Percentiles rank a stretch among this genome's conserved stretches.
These are phyloP conservation scores for Manduca sexta DNA, from an alignment of 1,140 invertebrate species.

Conservation along the genomic window DNA sequence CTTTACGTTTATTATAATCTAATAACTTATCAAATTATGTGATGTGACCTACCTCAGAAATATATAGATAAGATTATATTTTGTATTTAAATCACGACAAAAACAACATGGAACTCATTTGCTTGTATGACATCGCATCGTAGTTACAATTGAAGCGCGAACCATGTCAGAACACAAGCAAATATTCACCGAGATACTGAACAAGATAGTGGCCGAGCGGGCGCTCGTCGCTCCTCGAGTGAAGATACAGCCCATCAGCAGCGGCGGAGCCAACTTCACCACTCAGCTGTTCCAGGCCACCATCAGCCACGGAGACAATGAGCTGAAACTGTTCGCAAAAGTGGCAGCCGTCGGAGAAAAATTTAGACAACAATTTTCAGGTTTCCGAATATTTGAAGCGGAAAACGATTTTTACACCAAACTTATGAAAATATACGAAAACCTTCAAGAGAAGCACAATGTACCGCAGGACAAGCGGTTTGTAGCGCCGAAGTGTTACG, in stretches of 20 bases:
- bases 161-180: too few species aligned
- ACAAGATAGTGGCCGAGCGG: not conserved
- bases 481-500: constrained; percentile 17
- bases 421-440: constrained; percentile 28
- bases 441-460: constrained; percentile 27
- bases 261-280: constrained; percentile 35
- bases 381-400: constrained; percentile 27
- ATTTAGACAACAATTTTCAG: constrained; percentile 17
- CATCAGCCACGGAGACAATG: constrained; percentile 15
- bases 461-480: constrained; percentile 25
- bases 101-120: too few species aligned
- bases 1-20: too few species aligned
- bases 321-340: constrained; percentile 43
- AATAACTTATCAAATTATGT: too few species aligned
- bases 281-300: constrained; percentile 25
- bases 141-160: too few species aligned
- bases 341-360: constrained; percentile 32
- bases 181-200: too few species aligned
- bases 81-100: too few species aligned
- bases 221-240: not conserved
- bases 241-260: not conserved
- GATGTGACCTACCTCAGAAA: too few species aligned
- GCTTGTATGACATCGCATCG: too few species aligned
- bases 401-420: constrained; percentile 38
- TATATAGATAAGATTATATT: too few species aligned